Percentiles rank a stretch among this genome's conserved stretches.
phyloP scores from a whole-genome alignment of 2,113 vertebrate species.

The Pseudorectes ferrugineus region DNA sequence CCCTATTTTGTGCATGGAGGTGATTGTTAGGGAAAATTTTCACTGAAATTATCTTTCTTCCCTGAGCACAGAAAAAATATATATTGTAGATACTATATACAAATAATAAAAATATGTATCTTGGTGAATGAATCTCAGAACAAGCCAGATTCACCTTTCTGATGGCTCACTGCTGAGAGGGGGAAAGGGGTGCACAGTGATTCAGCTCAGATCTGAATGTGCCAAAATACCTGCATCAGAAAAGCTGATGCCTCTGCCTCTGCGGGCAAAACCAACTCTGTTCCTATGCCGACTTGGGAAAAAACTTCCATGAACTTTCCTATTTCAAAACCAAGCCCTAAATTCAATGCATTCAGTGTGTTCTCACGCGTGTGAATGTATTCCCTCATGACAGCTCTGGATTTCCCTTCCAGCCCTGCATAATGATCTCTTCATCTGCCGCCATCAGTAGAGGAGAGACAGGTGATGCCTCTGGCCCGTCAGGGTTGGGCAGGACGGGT shows the following conservation, averaged over 20 bases:
- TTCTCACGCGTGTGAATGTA: neutral
- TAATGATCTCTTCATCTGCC: conserved; percentile 62
- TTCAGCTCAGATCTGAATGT: neutral
- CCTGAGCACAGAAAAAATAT: neutral
- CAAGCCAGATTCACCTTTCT: neutral
- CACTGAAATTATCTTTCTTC: neutral
- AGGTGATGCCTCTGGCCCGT: conserved; percentile 52
- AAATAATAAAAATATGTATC: neutral
- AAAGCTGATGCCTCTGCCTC: neutral
- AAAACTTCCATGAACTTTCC: neutral
- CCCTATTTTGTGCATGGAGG: neutral
- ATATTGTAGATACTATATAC: neutral
- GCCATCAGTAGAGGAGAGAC: conserved; percentile 55
- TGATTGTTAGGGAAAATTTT: neutral
- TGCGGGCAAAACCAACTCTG: neutral
- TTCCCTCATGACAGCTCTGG: neutral
- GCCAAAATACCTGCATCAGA: neutral
- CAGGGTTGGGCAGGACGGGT: conserved; percentile 31
- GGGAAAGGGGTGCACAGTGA: neutral
- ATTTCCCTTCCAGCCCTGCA: conserved; percentile 5
- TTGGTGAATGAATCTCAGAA: neutral
- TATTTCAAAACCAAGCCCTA: neutral
- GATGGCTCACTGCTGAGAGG: neutral
- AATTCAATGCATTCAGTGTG: neutral
- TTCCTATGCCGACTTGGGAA: accelerated